These are phyloP conservation scores for Oryctolagus cuniculus DNA, from an alignment of 2,113 vertebrate genomes.

Conservation along the genomic window DNA sequence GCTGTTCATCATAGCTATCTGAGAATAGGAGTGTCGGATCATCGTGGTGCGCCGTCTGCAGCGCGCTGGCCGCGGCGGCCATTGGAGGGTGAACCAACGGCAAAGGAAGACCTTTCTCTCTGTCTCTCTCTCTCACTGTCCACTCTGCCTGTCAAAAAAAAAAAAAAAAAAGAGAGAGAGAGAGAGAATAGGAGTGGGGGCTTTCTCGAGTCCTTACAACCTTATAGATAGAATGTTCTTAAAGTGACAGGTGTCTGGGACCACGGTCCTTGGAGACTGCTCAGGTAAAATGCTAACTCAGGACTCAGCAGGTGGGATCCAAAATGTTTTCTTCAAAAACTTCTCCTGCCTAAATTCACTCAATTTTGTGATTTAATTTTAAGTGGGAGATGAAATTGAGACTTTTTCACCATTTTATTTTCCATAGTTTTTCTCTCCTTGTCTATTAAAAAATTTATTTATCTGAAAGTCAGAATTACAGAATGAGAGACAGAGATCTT, in stretches of 20 bases:
- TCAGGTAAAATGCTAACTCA: conserved; percentile 21
- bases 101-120: too few species aligned
- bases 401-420: conserved; percentile 49
- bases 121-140: too few species aligned
- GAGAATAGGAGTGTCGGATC: neutral
- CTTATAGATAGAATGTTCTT: neutral
- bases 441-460: too few species aligned
- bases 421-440: neutral
- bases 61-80: too few species aligned
- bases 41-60: too few species aligned
- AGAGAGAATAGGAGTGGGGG: neutral
- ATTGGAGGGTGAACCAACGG: too few species aligned
- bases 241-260: neutral
- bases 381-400: neutral
- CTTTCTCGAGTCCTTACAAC: neutral
- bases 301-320: neutral
- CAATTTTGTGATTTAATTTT: conserved; percentile 10
- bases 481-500: too few species aligned
- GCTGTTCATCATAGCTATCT: neutral
- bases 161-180: too few species aligned
- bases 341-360: neutral
- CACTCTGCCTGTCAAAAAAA: too few species aligned
- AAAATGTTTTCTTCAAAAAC: neutral
- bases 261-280: neutral
- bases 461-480: too few species aligned